Conservation (phyloP, 2,888 invertebrate genomes). For the Habroteleia sp. region DNA sequence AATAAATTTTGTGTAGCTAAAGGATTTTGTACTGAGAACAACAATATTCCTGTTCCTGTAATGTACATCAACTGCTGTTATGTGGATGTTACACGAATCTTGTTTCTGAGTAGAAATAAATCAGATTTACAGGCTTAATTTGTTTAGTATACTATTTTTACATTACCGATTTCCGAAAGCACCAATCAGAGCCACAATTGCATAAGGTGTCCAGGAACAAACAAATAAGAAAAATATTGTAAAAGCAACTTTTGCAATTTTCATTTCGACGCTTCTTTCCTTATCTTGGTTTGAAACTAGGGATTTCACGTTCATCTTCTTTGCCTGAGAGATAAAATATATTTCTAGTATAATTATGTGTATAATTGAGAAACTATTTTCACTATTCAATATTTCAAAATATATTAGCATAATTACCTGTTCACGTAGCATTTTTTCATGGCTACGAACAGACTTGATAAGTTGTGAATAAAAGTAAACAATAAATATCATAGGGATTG, state of each 20-base stretch:
- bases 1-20: no score
- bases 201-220: slow-evolving; percentile 95
- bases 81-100: no score
- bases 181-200: slow-evolving; percentile 90
- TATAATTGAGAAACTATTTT: no score
- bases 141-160: no score
- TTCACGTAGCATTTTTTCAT: slow-evolving; percentile 90
- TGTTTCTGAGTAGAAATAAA: no score
- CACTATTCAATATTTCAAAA: no score
- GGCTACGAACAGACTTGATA: slow-evolving; percentile 92
- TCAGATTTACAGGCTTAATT: no score
- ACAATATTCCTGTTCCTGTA: no score
- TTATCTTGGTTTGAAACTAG: slow-evolving; percentile 87
- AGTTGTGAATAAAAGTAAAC: slow-evolving; percentile 93
- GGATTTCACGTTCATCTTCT: slow-evolving; percentile 95
- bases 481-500: slow-evolving; percentile 89
- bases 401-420: slow-evolving; percentile 81
- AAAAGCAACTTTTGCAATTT: slow-evolving; percentile 94
- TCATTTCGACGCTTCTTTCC: slow-evolving; percentile 89
- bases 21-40: no score
- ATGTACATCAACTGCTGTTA: no score
- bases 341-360: no score
- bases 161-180: slow-evolving; percentile 88
- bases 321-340: slow-evolving; percentile 83
- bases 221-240: slow-evolving; percentile 92